Base-by-base conservation (phyloP, 1,140 invertebrate species). In the Euwallacea fornicatus region DNA sequence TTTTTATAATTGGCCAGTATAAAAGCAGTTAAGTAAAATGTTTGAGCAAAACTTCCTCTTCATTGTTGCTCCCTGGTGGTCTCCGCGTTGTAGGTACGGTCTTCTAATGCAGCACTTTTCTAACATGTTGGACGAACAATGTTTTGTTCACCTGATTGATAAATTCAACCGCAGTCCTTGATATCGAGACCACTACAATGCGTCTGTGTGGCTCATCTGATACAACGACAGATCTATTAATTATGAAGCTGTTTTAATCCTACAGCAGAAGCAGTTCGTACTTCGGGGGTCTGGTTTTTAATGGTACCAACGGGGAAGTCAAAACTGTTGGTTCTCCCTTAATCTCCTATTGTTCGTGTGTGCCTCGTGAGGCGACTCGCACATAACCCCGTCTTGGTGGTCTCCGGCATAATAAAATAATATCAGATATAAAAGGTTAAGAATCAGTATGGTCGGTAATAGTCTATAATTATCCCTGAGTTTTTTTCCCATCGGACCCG, bases 401-500 rank as follows among this genome's bases (percentile, higher is more conserved):
- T 74, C 73, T 68, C 13, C 43, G 61, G 50, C 63, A 74, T 74
- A 64, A 67, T 66, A 74, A 73, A 72, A 72, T 72, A 69, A 73
- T 72, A 74, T 74, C 73, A 74, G 73, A 74, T 74, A 73, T 74
- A 65, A 70, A 67, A 68, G 56, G 59, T 55, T 43, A 69, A 73
- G 69, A 73, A 69, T 73, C 71, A 41, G 63, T 56, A 74, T 67
- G 59, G 61, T 41, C 73, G 62, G 61, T 73, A 73, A 73, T 74
- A 74, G 67, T 71, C 73, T 74, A 74, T 74, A 74, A 74, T 74
- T 74, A 74, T 74, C 73, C 62, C 10, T 56, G 63, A 66, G 42
- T 33, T 33, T 66, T 72, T 72, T 74, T 74, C 73, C 66, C 73
- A 74, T 72, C 70, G 66, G 70, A 59, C 59, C 50, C 46, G 41